A percentile compares a stretch with the other conserved stretches of the same genome.
phyloP scores from a whole-genome alignment of 2,888 invertebrate species.

The Brachyptera risi region DNA sequence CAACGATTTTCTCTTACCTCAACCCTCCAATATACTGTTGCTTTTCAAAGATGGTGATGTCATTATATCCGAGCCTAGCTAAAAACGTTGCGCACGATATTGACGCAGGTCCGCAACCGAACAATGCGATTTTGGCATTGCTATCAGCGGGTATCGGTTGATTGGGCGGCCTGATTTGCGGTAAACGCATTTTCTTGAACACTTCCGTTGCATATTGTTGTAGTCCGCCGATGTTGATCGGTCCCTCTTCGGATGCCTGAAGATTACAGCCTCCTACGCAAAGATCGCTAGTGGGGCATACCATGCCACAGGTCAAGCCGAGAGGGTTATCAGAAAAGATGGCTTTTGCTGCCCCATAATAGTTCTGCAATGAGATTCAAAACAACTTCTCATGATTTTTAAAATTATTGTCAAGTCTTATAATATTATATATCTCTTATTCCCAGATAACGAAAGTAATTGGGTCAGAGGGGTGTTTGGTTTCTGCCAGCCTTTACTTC shows the following conservation, averaged over 20 bases:
- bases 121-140: constrained; percentile 69
- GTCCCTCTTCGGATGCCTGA: constrained; percentile 92
- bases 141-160: constrained; percentile 47
- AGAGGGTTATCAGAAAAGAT: constrained; percentile 97
- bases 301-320: constrained; percentile 95
- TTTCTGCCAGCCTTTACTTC: too few relatives aligned
- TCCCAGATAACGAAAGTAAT: too few relatives aligned
- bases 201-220: constrained; percentile 96
- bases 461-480: too few relatives aligned
- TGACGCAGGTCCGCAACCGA: constrained; percentile 96
- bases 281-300: constrained; percentile 96
- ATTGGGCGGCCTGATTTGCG: constrained; percentile 77
- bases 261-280: constrained; percentile 98
- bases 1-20: constrained; percentile 62
- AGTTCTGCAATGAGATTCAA: constrained; percentile 75
- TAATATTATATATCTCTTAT: too few relatives aligned
- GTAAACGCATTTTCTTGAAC: constrained; percentile 91
- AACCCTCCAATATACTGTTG: constrained; percentile 83
- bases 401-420: too few relatives aligned
- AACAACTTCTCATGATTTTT: too few relatives aligned
- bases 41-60: constrained; percentile 91
- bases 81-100: constrained; percentile 95
- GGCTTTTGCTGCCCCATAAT: constrained; percentile 94
- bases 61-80: constrained; percentile 85
- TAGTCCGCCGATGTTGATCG: constrained; percentile 97